phyloP scores from a whole-genome alignment of 2,888 invertebrate species.

The Idaea straminata region DNA sequence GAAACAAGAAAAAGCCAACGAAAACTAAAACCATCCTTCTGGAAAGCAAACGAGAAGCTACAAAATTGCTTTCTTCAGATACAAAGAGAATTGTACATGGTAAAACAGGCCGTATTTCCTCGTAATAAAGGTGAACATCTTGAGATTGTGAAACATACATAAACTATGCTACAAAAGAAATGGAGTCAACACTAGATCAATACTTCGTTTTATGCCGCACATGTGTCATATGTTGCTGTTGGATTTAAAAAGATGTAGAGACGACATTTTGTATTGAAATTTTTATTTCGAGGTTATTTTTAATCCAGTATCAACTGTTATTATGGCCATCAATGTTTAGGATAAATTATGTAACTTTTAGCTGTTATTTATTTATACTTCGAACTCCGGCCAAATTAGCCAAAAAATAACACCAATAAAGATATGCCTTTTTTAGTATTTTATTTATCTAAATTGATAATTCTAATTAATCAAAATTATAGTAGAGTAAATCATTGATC shows the following conservation, averaged over 20 bases:
- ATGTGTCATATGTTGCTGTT: conserved; percentile 70
- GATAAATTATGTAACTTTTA: too few relatives aligned
- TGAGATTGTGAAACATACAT: neutral
- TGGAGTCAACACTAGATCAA: conserved; percentile 72
- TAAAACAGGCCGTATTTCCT: neutral
- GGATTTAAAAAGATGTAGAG: conserved; percentile 45
- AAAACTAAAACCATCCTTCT: neutral
- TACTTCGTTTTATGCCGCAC: conserved; percentile 75
- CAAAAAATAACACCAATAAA: too few relatives aligned
- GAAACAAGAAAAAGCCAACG: neutral
- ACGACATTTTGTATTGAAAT: conserved; percentile 8
- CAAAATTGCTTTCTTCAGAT: neutral
- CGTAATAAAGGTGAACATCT: neutral
- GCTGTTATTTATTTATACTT: too few relatives aligned
- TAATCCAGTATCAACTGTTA: neutral
- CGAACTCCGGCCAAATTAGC: too few relatives aligned
- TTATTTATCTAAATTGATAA: too few relatives aligned
- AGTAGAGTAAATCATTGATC: too few relatives aligned
- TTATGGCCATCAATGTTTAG: neutral
- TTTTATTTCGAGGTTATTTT: conserved; percentile 2
- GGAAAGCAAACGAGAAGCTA: neutral
- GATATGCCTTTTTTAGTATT: too few relatives aligned
- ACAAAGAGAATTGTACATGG: neutral
- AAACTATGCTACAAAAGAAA: conserved; percentile 60
- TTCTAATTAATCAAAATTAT: too few relatives aligned